These are phyloP conservation scores for Actinemys pallida DNA, from an alignment of 2,113 vertebrate genomes.

Conservation along the genomic window DNA sequence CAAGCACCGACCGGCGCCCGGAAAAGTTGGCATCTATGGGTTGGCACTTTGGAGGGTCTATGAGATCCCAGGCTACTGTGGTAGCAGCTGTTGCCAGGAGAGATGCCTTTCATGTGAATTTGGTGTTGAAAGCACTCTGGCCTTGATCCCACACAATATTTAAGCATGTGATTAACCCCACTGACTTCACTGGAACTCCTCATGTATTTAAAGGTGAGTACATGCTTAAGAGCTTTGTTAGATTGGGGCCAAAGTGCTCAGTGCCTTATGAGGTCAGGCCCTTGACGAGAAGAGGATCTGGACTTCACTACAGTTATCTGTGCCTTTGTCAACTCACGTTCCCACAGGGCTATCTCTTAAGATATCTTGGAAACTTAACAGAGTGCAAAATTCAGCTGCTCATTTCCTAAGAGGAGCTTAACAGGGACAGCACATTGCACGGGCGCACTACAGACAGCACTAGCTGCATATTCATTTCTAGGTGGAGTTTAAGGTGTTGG, in stretches of 20 bases:
- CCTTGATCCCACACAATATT: neutral
- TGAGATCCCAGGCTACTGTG: neutral
- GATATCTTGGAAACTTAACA: neutral
- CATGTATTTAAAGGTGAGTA: neutral
- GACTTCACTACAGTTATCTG: neutral
- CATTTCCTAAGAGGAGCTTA: neutral
- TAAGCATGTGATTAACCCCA: neutral
- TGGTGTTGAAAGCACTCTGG: neutral
- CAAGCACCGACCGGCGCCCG: no score
- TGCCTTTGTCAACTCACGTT: neutral
- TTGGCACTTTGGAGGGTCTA: neutral
- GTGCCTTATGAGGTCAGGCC: neutral
- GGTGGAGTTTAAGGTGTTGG: neutral
- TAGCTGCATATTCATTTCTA: neutral
- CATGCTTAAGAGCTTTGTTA: neutral
- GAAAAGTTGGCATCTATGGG: no score
- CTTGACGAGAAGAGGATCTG: neutral
- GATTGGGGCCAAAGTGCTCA: neutral
- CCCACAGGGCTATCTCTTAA: neutral
- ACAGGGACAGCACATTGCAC: neutral
- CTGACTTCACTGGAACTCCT: neutral
- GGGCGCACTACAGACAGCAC: fast-evolving
- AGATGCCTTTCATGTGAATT: neutral
- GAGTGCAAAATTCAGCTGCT: neutral
- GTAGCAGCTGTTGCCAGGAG: neutral